Percentiles rank a stretch among this genome's conserved stretches.
Conservation (phyloP, 2,888 invertebrate genomes). For the Tenthredo livida region DNA sequence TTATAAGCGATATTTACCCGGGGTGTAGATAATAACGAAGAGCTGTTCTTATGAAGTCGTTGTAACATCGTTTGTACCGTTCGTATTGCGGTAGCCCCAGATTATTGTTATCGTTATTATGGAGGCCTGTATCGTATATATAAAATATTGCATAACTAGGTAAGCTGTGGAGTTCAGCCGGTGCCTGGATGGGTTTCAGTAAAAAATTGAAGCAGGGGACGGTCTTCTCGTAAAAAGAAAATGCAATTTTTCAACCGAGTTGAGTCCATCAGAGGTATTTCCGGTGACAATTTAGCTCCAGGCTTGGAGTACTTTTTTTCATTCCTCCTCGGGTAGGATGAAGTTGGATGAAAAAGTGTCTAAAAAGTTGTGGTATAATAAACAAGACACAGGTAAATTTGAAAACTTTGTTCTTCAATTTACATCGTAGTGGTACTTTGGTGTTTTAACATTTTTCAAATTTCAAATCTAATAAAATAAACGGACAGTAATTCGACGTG, state of each 20-base stretch:
- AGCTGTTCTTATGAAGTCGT: neutral
- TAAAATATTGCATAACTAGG: neutral
- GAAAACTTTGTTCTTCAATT: constrained; percentile 12
- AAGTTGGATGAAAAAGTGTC: constrained; percentile 16
- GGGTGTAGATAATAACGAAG: neutral
- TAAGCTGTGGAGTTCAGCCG: neutral
- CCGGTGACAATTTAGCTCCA: constrained; percentile 9
- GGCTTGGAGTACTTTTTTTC: constrained; percentile 18
- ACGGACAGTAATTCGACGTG: neutral
- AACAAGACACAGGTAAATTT: constrained; percentile 4
- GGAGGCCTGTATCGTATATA: neutral
- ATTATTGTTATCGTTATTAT: neutral
- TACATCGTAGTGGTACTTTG: neutral
- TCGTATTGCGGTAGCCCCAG: neutral
- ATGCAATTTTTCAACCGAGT: constrained; percentile 3
- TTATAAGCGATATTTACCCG: constrained; percentile 19
- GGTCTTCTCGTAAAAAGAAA: neutral
- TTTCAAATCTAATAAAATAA: neutral
- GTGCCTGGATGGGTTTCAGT: neutral
- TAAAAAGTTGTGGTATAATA: neutral
- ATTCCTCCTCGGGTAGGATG: constrained; percentile 10
- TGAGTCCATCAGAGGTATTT: constrained; percentile 14
- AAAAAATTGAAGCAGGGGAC: neutral
- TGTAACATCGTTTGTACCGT: neutral
- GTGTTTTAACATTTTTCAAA: too few species aligned